Conservation (phyloP, 2,113 vertebrate genomes). For the Xyliphius kryptos region DNA sequence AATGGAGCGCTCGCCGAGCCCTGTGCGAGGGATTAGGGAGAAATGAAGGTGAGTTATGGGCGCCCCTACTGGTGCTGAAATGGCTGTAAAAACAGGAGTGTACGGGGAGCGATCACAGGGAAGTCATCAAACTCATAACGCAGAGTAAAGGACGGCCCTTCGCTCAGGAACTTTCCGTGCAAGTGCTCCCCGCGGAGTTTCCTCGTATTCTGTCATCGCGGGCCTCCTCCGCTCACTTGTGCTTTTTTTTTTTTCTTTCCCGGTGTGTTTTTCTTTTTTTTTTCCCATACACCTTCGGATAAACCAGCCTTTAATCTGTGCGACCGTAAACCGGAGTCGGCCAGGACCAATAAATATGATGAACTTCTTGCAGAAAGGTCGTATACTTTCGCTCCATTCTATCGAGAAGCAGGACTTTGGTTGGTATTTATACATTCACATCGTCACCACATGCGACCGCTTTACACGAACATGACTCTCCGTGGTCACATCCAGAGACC, state of each 20-base stretch:
- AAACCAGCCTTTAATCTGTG: constrained; percentile 18
- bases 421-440: no score
- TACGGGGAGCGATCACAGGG: constrained; percentile 38
- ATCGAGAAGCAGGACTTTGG: no score
- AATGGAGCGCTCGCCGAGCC: constrained; percentile 3
- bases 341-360: constrained; percentile 30
- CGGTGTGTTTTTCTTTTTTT: not conserved
- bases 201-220: constrained; percentile 30
- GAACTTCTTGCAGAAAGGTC: constrained; percentile 23
- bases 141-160: constrained; percentile 23
- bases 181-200: constrained; percentile 21
- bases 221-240: constrained; percentile 7
- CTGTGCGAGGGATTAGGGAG: constrained; percentile 35
- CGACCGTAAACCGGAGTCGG: constrained; percentile 22
- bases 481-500: no score
- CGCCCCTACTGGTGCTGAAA: constrained; percentile 40
- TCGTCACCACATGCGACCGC: no score
- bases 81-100: constrained; percentile 44
- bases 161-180: constrained; percentile 31
- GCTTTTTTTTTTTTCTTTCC: not conserved
- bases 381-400: no score
- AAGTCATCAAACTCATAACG: constrained; percentile 39
- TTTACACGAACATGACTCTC: no score
- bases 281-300: no score
- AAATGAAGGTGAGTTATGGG: constrained; percentile 46